Percentiles rank a stretch among this genome's conserved stretches.
These are phyloP conservation scores for Lasioglossum vierecki DNA, from an alignment of 2,888 invertebrate genomes.

Conservation along the genomic window DNA sequence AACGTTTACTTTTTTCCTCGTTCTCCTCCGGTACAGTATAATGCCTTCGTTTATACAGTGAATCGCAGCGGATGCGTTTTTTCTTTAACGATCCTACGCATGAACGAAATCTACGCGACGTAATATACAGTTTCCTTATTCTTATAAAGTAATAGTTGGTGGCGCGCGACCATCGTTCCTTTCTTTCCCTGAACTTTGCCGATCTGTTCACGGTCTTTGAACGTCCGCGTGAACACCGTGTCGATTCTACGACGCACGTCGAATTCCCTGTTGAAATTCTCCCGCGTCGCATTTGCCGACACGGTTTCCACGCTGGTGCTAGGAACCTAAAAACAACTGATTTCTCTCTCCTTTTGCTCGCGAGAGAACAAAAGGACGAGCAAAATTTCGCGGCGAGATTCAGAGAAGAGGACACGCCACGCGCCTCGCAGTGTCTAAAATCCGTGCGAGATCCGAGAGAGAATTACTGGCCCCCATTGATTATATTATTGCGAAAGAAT, in stretches of 20 bases:
- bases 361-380: slow-evolving; percentile 4
- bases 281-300: neutral
- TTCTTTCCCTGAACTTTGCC: slow-evolving; percentile 50
- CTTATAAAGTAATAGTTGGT: slow-evolving; percentile 81
- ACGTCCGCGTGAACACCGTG: slow-evolving; percentile 6
- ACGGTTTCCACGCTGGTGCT: slow-evolving; percentile 15
- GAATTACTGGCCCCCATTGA: slow-evolving; percentile 83
- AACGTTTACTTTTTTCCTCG: slow-evolving; percentile 41
- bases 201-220: neutral
- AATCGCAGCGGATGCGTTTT: slow-evolving; percentile 55
- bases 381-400: neutral
- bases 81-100: neutral
- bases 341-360: neutral
- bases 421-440: slow-evolving; percentile 80
- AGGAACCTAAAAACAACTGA: slow-evolving; percentile 36
- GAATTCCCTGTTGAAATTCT: neutral
- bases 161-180: slow-evolving; percentile 74
- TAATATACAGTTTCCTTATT: slow-evolving; percentile 73
- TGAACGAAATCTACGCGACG: slow-evolving; percentile 73
- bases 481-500: slow-evolving; percentile 68
- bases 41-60: slow-evolving; percentile 82
- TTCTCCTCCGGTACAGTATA: slow-evolving; percentile 66
- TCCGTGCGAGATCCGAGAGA: slow-evolving; percentile 83
- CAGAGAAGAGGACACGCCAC: slow-evolving; percentile 59
- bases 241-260: neutral